Conservation (phyloP, 2,888 invertebrate genomes). For the Hydraecia micacea region DNA sequence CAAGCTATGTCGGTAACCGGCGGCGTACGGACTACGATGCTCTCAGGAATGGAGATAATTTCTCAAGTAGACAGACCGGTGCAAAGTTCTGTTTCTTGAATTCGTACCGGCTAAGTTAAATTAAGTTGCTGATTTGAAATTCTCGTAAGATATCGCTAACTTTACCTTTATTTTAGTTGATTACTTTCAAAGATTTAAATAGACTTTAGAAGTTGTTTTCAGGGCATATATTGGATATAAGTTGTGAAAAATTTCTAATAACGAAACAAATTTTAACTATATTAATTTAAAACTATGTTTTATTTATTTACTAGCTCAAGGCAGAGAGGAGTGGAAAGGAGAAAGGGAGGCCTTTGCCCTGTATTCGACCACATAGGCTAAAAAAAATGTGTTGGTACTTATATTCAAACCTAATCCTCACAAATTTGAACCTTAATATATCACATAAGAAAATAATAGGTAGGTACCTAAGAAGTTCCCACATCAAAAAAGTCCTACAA, state of each 20-base stretch:
- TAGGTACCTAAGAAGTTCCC: too few relatives aligned
- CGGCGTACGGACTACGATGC: background rate
- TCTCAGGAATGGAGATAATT: conserved; percentile 26
- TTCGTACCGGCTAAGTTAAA: conserved; percentile 44
- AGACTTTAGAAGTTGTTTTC: conserved; percentile 27
- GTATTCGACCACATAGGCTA: too few relatives aligned
- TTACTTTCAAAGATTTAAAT: conserved; percentile 47
- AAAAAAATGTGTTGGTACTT: too few relatives aligned
- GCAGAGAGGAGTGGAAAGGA: background rate
- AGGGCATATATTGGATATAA: conserved; percentile 3
- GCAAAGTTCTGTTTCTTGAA: conserved; percentile 39
- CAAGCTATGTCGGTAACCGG: too few relatives aligned
- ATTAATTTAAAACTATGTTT: background rate
- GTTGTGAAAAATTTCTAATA: conserved; percentile 3
- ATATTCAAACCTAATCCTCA: background rate
- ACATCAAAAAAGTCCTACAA: too few relatives aligned
- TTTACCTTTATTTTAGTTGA: conserved; percentile 40
- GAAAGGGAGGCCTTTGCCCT: too few relatives aligned
- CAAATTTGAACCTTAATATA: background rate
- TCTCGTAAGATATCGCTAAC: conserved; percentile 19
- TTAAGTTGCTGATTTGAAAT: conserved; percentile 46
- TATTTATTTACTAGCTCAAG: background rate
- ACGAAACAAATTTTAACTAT: background rate
- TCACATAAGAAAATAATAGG: too few relatives aligned
- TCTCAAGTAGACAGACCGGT: conserved; percentile 11